A percentile compares a stretch with the other conserved stretches of the same genome.
These are phyloP conservation scores for Columba livia DNA, from an alignment of 2,113 vertebrate genomes.

Conservation along the genomic window DNA sequence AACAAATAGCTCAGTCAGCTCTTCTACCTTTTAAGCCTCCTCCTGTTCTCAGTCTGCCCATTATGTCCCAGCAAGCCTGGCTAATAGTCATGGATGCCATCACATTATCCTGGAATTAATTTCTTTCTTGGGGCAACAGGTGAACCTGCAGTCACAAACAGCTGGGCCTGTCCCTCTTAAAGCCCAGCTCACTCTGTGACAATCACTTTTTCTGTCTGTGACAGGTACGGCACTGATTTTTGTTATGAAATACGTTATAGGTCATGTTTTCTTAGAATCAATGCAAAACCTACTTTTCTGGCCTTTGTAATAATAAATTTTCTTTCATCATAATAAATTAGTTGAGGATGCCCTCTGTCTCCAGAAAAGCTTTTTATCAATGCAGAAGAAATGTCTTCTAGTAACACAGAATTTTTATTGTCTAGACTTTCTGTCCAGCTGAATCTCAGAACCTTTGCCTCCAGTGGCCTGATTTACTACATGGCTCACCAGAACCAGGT, in stretches of 20 bases:
- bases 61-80: neutral
- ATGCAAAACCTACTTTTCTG: neutral
- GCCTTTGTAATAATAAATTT: neutral
- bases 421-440: constrained; percentile 84
- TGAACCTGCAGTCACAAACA: neutral
- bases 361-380: neutral
- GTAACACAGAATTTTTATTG: constrained; percentile 30
- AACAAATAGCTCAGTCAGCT: neutral
- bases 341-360: neutral
- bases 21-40: neutral
- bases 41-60: neutral
- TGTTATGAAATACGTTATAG: neutral
- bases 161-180: neutral
- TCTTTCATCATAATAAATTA: neutral
- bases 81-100: neutral
- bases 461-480: constrained; percentile 85
- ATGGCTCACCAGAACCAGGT: constrained; percentile 86
- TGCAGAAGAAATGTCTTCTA: neutral
- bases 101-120: neutral
- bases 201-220: neutral
- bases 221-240: neutral
- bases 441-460: constrained; percentile 82
- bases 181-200: neutral
- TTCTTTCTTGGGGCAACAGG: neutral
- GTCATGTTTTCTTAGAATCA: neutral